Conservation (phyloP, 2,797 vertebrate species). For the Scleropages formosus region DNA sequence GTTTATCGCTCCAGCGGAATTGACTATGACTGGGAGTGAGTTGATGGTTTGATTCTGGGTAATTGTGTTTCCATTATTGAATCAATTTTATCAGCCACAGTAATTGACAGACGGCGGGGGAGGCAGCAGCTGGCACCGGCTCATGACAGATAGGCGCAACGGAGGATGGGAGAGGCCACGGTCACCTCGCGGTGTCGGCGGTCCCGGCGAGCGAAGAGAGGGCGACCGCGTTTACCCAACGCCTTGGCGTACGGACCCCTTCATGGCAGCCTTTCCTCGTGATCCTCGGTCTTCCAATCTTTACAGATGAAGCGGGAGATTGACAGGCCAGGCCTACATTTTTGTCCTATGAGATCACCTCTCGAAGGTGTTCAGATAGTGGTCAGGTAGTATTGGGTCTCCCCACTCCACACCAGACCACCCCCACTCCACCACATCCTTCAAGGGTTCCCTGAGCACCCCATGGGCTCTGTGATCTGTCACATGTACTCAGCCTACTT, state of each 20-base stretch:
- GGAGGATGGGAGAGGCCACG: neutral
- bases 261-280: too few relatives aligned
- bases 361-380: neutral
- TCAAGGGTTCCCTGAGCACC: too few relatives aligned
- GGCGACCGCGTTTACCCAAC: neutral
- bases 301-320: too few relatives aligned
- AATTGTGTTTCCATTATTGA: slow-evolving; percentile 14
- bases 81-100: slow-evolving; percentile 1
- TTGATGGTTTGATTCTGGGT: slow-evolving; percentile 6
- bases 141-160: neutral
- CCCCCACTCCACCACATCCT: too few relatives aligned
- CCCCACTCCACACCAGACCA: too few relatives aligned
- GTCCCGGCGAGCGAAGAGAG: neutral
- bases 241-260: too few relatives aligned
- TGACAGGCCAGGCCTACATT: neutral
- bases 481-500: too few relatives aligned
- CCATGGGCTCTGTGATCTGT: too few relatives aligned
- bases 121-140: neutral
- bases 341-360: neutral
- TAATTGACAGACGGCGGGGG: neutral
- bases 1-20: slow-evolving; percentile 11
- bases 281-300: neutral
- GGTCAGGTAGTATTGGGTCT: too few relatives aligned
- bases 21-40: slow-evolving; percentile 5
- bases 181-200: neutral